phyloP scores from a whole-genome alignment of 2,113 vertebrate genomes.

The Oryzias melastigma region DNA sequence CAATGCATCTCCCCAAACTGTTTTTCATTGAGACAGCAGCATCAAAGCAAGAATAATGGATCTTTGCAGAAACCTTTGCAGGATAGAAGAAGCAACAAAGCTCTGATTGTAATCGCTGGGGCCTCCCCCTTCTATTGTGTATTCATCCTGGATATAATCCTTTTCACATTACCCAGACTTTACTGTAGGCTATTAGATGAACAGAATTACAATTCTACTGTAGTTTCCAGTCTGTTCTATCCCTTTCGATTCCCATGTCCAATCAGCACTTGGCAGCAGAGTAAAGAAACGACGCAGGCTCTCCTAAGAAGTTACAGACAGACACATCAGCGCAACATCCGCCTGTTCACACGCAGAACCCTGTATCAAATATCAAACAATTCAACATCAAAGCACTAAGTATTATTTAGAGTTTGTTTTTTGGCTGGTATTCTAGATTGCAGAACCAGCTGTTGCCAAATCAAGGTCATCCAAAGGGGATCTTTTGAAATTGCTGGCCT shows the following conservation, averaged over 20 bases:
- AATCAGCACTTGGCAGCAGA: slow-evolving; percentile 45
- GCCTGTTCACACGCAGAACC: slow-evolving; percentile 14
- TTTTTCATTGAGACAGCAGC: slow-evolving; percentile 65
- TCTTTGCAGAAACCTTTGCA: slow-evolving; percentile 64
- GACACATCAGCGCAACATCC: slow-evolving; percentile 1
- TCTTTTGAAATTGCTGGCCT: background rate
- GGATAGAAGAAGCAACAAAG: slow-evolving; percentile 69
- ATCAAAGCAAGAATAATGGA: slow-evolving; percentile 76
- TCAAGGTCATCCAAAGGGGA: background rate
- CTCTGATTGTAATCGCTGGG: slow-evolving; percentile 63
- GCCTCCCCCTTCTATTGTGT: slow-evolving; percentile 44
- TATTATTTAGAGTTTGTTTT: slow-evolving; percentile 1
- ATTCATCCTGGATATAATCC: slow-evolving; percentile 70
- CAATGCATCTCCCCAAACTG: slow-evolving; percentile 61
- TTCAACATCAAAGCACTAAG: background rate
- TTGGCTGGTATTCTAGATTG: background rate
- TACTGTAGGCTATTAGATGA: slow-evolving; percentile 63
- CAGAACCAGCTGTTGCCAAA: slow-evolving; percentile 10
- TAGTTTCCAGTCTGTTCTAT: slow-evolving; percentile 58
- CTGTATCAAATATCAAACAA: slow-evolving; percentile 15
- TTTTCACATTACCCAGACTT: slow-evolving; percentile 65
- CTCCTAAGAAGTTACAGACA: slow-evolving; percentile 9
- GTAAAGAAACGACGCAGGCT: slow-evolving; percentile 23
- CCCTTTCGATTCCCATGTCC: slow-evolving; percentile 26
- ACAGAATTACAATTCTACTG: slow-evolving; percentile 55